These are phyloP conservation scores for Manis javanica DNA, from an alignment of 2,797 vertebrate genomes.

Conservation along the genomic window DNA sequence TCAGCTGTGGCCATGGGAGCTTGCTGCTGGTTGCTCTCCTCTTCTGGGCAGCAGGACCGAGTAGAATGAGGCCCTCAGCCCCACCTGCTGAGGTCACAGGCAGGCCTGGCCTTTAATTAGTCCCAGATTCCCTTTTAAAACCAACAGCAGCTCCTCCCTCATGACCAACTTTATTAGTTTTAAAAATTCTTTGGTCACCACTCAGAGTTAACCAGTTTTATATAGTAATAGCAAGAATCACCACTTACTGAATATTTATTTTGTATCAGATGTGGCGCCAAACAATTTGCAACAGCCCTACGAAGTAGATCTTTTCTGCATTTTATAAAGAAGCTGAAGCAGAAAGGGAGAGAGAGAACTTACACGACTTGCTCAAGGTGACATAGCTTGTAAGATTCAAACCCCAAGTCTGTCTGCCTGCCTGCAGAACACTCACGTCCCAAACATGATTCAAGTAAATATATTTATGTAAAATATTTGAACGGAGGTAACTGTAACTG, in stretches of 20 bases:
- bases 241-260: background rate
- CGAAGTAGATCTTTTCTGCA: background rate
- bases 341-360: background rate
- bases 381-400: background rate
- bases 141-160: too few relatives aligned
- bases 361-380: background rate
- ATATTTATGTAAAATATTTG: background rate
- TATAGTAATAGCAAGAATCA: background rate
- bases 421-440: background rate
- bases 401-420: background rate
- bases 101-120: background rate
- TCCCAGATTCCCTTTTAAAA: background rate
- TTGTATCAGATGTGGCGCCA: background rate
- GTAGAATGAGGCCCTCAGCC: background rate
- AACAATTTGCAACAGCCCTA: too few relatives aligned
- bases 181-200: background rate
- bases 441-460: background rate
- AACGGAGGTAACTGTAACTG: background rate
- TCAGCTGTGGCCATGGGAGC: rapidly evolving
- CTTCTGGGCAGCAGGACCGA: background rate
- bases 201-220: rapidly evolving
- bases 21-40: rapidly evolving
- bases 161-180: background rate
- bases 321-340: background rate
- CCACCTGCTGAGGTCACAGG: background rate